Conservation (phyloP, 2,113 vertebrate genomes). For the Halcyon malimbica region DNA sequence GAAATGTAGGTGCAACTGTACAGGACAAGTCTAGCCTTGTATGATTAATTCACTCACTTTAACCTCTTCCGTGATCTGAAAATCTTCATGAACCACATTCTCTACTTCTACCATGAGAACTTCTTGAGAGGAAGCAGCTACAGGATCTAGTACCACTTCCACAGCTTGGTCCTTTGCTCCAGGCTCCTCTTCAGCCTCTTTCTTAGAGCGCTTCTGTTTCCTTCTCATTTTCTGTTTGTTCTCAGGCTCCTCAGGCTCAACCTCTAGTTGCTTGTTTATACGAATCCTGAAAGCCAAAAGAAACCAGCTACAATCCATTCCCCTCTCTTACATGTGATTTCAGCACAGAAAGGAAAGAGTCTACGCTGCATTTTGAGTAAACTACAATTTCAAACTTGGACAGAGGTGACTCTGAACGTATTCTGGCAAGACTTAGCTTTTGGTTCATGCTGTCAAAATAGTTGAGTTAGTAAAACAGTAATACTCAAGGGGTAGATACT, state of each 20-base stretch:
- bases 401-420: background rate
- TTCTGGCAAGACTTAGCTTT: background rate
- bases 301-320: background rate
- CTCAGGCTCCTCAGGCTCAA: slow-evolving; percentile 83
- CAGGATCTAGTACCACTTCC: slow-evolving; percentile 72
- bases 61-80: slow-evolving; percentile 95
- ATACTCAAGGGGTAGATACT: background rate
- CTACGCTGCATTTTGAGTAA: background rate
- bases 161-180: slow-evolving; percentile 67
- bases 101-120: slow-evolving; percentile 98
- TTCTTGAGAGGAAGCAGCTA: slow-evolving; percentile 46
- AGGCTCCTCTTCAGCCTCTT: slow-evolving; percentile 66
- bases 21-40: background rate
- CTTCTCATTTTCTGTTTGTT: slow-evolving; percentile 76
- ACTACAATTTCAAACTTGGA: background rate
- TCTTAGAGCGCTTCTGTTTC: slow-evolving; percentile 78
- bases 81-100: slow-evolving; percentile 92
- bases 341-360: background rate
- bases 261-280: slow-evolving; percentile 86
- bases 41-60: slow-evolving; percentile 78
- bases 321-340: rapidly evolving
- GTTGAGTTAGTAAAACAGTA: background rate
- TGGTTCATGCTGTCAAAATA: background rate
- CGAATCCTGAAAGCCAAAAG: slow-evolving; percentile 79
- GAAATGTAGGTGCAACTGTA: background rate